Evolutionary conservation across 2,797 vertebrate genomes (phyloP).

Genomic region (Pitangus sulphuratus): DNA sequence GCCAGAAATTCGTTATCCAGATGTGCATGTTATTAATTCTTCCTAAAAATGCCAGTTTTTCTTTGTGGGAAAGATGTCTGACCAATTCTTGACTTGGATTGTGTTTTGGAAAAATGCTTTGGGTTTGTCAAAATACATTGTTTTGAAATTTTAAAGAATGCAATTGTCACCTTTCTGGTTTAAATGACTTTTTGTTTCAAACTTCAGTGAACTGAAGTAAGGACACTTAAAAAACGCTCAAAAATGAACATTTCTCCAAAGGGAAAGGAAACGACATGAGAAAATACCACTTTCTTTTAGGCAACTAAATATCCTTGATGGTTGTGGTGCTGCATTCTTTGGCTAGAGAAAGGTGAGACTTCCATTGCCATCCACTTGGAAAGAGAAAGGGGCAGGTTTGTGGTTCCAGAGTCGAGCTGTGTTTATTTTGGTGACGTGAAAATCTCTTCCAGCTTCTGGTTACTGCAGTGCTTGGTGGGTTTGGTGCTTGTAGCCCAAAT

Average conservation of each 20-base stretch:
- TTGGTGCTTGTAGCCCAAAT: background rate
- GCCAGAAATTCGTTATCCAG: background rate
- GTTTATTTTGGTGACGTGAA: background rate
- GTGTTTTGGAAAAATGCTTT: background rate
- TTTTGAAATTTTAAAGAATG: background rate
- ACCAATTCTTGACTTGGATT: background rate
- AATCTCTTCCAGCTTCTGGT: background rate
- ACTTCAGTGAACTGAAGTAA: background rate
- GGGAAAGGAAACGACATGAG: background rate
- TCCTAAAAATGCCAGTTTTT: slow-evolving; percentile 8
- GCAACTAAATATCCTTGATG: background rate
- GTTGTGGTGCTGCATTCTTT: background rate
- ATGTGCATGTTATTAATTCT: background rate
- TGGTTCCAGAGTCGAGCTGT: background rate
- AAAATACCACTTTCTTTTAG: background rate
- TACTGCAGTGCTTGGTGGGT: background rate
- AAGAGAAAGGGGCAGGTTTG: background rate
- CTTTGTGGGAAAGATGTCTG: background rate
- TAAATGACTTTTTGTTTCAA: background rate
- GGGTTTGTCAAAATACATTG: background rate
- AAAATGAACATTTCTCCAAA: background rate
- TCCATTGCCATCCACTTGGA: background rate
- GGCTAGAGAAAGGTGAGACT: background rate
- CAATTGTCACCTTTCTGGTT: background rate
- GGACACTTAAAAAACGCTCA: background rate